These are phyloP conservation scores for Dromiciops gliroides DNA, from an alignment of 2,113 vertebrate species.

Conservation along the genomic window DNA sequence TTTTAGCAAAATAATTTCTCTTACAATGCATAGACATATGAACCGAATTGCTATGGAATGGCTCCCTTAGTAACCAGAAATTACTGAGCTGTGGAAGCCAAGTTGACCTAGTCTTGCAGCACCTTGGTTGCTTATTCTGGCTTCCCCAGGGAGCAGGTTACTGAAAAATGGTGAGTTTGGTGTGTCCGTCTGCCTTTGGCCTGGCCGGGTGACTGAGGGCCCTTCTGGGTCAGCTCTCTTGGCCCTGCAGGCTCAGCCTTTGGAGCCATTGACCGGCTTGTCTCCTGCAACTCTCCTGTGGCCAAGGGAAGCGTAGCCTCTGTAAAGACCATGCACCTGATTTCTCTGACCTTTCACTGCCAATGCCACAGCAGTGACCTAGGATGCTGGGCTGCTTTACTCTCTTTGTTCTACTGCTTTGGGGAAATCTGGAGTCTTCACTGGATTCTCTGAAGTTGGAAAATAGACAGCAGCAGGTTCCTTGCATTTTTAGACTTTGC, in stretches of 20 bases:
- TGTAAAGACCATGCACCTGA: neutral
- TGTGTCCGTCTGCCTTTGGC: neutral
- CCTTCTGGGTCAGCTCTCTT: neutral
- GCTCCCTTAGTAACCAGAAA: neutral
- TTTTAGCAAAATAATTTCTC: constrained; percentile 62
- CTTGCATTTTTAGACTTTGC: neutral
- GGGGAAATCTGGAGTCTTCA: neutral
- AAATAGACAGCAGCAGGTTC: neutral
- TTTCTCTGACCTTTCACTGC: neutral
- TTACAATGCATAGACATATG: constrained; percentile 68
- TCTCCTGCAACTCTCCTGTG: neutral
- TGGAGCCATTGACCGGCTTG: neutral
- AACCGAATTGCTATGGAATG: neutral
- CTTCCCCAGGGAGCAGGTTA: neutral
- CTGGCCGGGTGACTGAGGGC: too few relatives aligned
- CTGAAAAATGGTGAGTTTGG: neutral
- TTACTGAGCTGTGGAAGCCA: neutral
- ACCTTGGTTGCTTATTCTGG: neutral
- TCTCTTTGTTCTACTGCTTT: neutral
- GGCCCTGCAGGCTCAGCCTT: neutral
- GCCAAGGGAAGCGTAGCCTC: accelerated
- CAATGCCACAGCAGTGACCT: neutral
- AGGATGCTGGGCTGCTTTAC: neutral
- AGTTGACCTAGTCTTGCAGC: neutral
- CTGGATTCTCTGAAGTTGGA: constrained; percentile 25